These are phyloP conservation scores for Phymatocera aterrima DNA, from an alignment of 2,888 invertebrate genomes.

Conservation along the genomic window DNA sequence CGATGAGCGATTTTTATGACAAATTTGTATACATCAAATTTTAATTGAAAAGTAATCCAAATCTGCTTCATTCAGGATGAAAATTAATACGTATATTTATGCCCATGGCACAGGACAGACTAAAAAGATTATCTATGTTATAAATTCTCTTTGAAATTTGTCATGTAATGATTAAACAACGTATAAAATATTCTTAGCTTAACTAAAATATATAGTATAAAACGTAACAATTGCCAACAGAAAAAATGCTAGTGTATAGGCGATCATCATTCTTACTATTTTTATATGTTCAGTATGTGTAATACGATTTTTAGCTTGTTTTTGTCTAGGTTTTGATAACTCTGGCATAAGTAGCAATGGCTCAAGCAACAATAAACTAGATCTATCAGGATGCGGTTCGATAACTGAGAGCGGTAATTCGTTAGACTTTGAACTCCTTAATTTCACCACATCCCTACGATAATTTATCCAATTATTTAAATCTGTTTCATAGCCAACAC, in stretches of 20 bases:
- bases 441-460: constrained; percentile 52
- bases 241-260: constrained; percentile 78
- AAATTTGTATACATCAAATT: not conserved
- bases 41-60: not conserved
- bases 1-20: constrained; percentile 1
- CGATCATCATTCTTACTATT: constrained; percentile 77
- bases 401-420: constrained; percentile 50
- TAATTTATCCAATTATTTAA: constrained; percentile 59
- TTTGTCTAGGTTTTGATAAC: constrained; percentile 64
- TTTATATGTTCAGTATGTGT: constrained; percentile 74
- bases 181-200: constrained; percentile 53
- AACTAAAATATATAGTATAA: constrained; percentile 78
- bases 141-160: not conserved
- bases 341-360: constrained; percentile 77
- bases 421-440: constrained; percentile 51
- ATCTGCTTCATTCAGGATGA: not conserved
- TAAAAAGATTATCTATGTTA: not conserved
- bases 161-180: constrained; percentile 47
- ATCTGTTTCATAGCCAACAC: constrained; percentile 56
- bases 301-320: constrained; percentile 61
- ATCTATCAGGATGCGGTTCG: constrained; percentile 61
- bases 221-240: constrained; percentile 76
- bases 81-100: not conserved
- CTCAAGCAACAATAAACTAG: constrained; percentile 75
- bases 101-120: not conserved